A percentile compares a stretch with the other conserved stretches of the same genome.
These are phyloP conservation scores for Epinephelus awoara DNA, from an alignment of 2,797 vertebrate genomes.

Conservation along the genomic window DNA sequence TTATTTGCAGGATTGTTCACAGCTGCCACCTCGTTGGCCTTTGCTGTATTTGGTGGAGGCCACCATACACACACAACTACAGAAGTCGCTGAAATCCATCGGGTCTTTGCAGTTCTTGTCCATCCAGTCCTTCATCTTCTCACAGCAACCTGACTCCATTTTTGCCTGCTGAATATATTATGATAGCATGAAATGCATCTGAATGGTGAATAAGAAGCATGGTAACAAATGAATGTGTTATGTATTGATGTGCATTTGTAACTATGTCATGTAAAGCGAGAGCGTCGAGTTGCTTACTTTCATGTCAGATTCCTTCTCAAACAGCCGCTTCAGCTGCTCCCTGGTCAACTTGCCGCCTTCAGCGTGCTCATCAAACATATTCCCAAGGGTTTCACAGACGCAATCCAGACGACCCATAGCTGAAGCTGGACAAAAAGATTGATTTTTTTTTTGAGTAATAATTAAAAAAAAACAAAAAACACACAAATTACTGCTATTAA, in stretches of 20 bases:
- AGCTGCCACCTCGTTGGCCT: conserved; percentile 11
- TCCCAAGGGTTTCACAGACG: too few species aligned
- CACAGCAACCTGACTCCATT: conserved; percentile 39
- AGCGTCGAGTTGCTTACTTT: conserved; percentile 56
- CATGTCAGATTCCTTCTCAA: conserved; percentile 50
- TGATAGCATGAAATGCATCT: not conserved
- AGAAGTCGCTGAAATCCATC: conserved; percentile 71
- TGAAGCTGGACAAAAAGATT: conserved; percentile 10
- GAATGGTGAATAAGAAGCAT: not conserved
- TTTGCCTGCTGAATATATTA: conserved; percentile 55
- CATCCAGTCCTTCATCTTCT: conserved; percentile 30
- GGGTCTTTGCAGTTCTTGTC: conserved; percentile 69
- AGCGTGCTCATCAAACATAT: conserved; percentile 50
- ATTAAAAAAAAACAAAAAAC: not conserved
- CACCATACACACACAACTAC: conserved; percentile 34
- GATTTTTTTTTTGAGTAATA: not conserved
- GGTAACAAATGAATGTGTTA: not conserved
- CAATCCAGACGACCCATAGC: conserved; percentile 45
- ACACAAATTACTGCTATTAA: not conserved
- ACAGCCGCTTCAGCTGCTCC: conserved; percentile 46
- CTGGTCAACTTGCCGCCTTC: conserved; percentile 42
- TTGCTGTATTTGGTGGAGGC: not conserved
- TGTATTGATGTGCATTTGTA: not conserved
- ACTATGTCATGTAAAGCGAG: too few species aligned
- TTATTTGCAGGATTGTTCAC: too few species aligned